Evolutionary conservation across 2,888 invertebrate genomes (phyloP), one percentile per base, ranked within the genome.

Genomic region (Drosophila buzzatii): DNA sequence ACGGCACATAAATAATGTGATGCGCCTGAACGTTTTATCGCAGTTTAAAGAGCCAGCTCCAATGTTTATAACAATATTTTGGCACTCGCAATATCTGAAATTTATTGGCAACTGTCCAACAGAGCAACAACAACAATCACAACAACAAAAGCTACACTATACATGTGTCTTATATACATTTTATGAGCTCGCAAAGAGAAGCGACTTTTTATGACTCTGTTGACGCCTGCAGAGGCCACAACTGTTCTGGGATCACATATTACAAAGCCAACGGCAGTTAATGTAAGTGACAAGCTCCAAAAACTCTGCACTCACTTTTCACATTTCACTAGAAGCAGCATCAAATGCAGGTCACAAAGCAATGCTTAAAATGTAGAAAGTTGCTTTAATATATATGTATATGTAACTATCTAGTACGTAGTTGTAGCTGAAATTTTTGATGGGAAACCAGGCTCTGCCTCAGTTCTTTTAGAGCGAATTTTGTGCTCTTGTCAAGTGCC

Each of bases 11-110:
- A 88, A 88, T 85, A 74, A 81, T 74, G 61, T 81, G 89, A 85
- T 83, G 89, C 81, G 85, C 85, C 66, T 81, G 75, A 88, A 78
- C 87, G 86, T 85, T 85, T 88, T 85, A 85, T 85, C 89, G 86
- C 89, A 76, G 53, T 85, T 88, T 85, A 78, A 85, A 88, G 78
- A 76, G 72, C 72, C 79, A 69, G 47, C 76, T 52, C 37, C 67
- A 52, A 72, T 78, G 76, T 83, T 85, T 85, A 88, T 88, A 89
- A 74, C 86, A 73, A 80, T 82, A 85, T 85, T 85, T 84, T 85
- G 88, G 88, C 88, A 75, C 65, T 65, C 69, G 59, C 74, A 69
- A 82, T 68, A 86, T 76, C 71, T 71, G 65, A 77, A 71, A 76
- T 77, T 67, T 69, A 82, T 85, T 88, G 85, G 86, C 86, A 73